These are phyloP conservation scores for Balearica regulorum DNA, from an alignment of 2,797 vertebrate species.

Conservation along the genomic window DNA sequence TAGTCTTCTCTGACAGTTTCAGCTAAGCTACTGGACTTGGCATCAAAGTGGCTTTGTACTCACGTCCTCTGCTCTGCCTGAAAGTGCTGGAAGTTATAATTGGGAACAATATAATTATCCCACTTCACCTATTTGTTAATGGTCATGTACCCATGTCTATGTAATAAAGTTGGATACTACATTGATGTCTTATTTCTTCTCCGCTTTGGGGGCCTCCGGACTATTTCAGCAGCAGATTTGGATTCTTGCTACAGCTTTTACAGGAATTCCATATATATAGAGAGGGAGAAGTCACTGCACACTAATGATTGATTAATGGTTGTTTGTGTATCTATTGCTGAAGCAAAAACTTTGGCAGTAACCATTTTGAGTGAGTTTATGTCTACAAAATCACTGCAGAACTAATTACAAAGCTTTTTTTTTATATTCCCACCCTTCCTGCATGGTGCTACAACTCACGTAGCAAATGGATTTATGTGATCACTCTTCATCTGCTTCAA, in stretches of 20 bases:
- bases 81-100: neutral
- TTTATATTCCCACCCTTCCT: neutral
- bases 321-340: neutral
- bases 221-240: neutral
- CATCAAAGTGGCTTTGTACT: neutral
- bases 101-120: neutral
- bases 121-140: neutral
- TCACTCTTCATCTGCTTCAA: neutral
- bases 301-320: neutral
- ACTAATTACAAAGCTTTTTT: neutral
- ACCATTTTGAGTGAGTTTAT: neutral
- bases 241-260: neutral
- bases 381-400: neutral
- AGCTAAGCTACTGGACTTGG: slow-evolving; percentile 42
- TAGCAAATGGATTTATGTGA: neutral
- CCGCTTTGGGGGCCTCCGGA: neutral
- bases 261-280: neutral
- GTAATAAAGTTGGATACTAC: neutral
- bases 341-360: neutral
- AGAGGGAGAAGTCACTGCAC: neutral
- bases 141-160: neutral
- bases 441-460: neutral
- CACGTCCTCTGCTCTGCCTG: neutral
- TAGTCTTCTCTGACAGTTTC: neutral
- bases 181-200: neutral